Percentiles rank a stretch among this genome's conserved stretches.
These are phyloP conservation scores for Rhopalosiphum maidis DNA, from an alignment of 1,140 invertebrate species.

Conservation along the genomic window DNA sequence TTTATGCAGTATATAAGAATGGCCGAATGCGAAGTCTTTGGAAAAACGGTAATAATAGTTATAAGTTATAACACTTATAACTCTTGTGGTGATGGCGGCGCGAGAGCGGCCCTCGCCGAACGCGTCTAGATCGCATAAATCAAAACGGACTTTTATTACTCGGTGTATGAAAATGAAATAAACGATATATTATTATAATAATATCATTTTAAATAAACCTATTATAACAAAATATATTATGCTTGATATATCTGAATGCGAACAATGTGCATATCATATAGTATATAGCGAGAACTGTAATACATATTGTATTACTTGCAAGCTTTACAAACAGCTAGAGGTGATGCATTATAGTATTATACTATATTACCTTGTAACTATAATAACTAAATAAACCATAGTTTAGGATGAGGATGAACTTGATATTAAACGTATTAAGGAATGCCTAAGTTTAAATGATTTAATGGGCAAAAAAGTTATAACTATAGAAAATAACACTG, in stretches of 20 bases:
- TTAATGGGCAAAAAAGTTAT: background rate
- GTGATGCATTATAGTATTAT: background rate
- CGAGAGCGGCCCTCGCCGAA: background rate
- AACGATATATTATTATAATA: background rate
- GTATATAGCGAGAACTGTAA: background rate
- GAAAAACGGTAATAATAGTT: background rate
- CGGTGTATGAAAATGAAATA: background rate
- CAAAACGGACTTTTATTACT: constrained; percentile 25
- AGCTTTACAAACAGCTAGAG: background rate
- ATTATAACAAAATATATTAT: background rate
- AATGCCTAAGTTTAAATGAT: background rate
- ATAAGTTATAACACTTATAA: background rate
- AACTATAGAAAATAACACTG: background rate
- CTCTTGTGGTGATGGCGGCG: background rate
- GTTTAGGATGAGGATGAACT: no score
- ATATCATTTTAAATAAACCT: constrained; percentile 19
- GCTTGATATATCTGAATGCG: background rate
- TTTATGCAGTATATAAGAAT: background rate
- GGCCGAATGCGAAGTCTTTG: background rate
- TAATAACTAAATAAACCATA: no score
- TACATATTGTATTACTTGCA: background rate
- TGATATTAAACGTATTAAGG: no score
- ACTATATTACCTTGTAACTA: background rate
- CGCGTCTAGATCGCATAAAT: background rate
- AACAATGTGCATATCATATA: background rate